These are phyloP conservation scores for Hirundo rustica DNA, from an alignment of 2,797 vertebrate species.

Conservation along the genomic window DNA sequence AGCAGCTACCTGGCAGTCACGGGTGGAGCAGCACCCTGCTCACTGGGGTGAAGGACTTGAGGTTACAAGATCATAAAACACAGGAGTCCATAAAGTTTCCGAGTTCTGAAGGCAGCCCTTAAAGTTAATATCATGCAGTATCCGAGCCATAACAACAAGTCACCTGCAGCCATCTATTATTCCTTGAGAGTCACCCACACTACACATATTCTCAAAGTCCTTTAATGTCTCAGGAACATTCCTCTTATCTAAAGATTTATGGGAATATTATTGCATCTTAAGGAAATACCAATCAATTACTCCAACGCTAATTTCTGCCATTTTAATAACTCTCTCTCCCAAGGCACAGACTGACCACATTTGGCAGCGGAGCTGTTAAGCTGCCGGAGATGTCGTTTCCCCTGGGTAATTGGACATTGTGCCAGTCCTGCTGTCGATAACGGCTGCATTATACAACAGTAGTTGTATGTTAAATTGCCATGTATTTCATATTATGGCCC, in stretches of 20 bases:
- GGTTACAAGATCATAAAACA: conserved; percentile 45
- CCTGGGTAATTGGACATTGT: background rate
- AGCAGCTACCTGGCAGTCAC: background rate
- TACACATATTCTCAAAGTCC: background rate
- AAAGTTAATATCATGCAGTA: conserved; percentile 57
- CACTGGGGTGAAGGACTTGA: background rate
- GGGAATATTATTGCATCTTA: conserved; percentile 32
- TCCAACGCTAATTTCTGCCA: conserved; percentile 45
- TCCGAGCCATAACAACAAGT: conserved; percentile 50
- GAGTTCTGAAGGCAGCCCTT: conserved; percentile 43
- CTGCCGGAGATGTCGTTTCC: conserved; percentile 18
- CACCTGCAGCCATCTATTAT: conserved; percentile 44
- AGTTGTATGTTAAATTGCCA: background rate
- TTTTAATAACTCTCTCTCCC: conserved; percentile 44
- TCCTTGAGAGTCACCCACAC: conserved; percentile 14
- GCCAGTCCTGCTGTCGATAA: background rate
- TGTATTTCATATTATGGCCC: conserved; percentile 1
- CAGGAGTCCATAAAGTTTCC: conserved; percentile 44
- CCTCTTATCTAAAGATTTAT: conserved; percentile 46
- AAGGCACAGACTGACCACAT: background rate
- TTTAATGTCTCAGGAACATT: background rate
- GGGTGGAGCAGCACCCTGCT: background rate
- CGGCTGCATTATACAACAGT: background rate
- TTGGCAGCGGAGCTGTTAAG: conserved; percentile 18
- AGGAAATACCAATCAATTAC: conserved; percentile 63